phyloP scores from a whole-genome alignment of 2,888 invertebrate species.

The Euclidia mi region DNA sequence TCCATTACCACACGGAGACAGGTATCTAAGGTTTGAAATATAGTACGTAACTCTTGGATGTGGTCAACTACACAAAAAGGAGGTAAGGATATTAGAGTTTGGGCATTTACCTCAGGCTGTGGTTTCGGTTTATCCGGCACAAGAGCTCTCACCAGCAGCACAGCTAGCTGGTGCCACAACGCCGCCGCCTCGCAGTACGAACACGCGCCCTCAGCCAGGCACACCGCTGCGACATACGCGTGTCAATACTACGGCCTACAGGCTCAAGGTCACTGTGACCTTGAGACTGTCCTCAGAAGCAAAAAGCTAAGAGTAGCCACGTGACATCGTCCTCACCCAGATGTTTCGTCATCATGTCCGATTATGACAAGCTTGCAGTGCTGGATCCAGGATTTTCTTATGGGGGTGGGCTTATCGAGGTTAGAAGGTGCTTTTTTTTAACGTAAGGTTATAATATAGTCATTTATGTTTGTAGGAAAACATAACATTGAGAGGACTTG shows the following conservation, averaged over 20 bases:
- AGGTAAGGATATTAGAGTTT: background rate
- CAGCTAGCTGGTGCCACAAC: conserved; percentile 97
- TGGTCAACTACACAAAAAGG: too few species aligned
- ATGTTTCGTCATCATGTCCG: conserved; percentile 14
- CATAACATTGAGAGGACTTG: too few species aligned
- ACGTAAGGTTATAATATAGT: too few species aligned
- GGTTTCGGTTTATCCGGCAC: conserved; percentile 93
- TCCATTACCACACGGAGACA: too few species aligned
- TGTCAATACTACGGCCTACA: conserved; percentile 68
- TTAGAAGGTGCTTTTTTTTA: too few species aligned
- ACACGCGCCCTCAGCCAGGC: conserved; percentile 92
- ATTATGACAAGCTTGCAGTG: too few species aligned
- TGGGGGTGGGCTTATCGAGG: too few species aligned
- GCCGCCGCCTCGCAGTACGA: conserved; percentile 97
- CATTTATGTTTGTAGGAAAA: too few species aligned
- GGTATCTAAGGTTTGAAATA: too few species aligned
- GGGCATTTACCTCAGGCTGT: conserved; percentile 83
- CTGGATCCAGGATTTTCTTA: too few species aligned
- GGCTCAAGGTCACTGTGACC: too few species aligned
- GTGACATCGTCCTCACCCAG: conserved; percentile 8
- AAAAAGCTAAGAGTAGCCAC: background rate
- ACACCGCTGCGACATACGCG: conserved; percentile 63
- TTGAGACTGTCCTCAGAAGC: conserved; percentile 4
- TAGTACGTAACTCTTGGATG: too few species aligned
- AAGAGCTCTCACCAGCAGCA: conserved; percentile 94